Evolutionary conservation across 2,797 vertebrate genomes (phyloP), one percentile per base, ranked within the genome.

Genomic region (Linurgus olivaceus): DNA sequence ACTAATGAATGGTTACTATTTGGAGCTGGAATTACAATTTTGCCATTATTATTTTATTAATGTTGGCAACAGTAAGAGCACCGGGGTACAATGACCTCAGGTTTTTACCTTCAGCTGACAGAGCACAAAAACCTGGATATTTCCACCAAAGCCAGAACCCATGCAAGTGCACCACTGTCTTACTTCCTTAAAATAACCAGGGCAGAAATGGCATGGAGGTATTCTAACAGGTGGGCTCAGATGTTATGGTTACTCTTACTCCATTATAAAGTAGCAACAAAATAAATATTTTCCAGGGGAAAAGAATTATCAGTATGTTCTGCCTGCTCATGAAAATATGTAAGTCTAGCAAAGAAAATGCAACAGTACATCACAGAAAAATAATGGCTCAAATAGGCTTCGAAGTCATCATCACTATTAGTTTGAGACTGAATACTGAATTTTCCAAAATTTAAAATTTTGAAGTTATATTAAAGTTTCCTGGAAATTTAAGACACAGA

Each of bases 401-500:
- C 17, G 4, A 95, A 74, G 72, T 52, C 50, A 77, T 58, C 38
- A 25, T 40, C 37, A 23, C 54, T 62, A 55, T 9, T 29, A 28
- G 47, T 57, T 77, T 82, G 48, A 93, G 40, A 59, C 12, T 31
- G 17, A 91, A 55, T 66, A 83, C 4, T 35, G 6, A 48, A 19
- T 40, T 68, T 89, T 80, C 79, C 25, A 54, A 77, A 92, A 31
- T 5, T 42, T 42, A 42, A 42, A 42, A 42, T 42, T 42, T 42
- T 42, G 17, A 42, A 42, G 40, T 18, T 42, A 42, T 42, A 42
- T 42, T 42, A 42, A 42, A 42, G 40, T 17, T 51, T 33, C 62
- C 51, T 52, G 40, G 92, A 94, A 95, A 89, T 65, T 80, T 63
- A 92, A 85, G 88, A 91, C 52, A 89, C 16, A 54, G 29, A 75